Evolutionary conservation across 1,140 invertebrate species (phyloP), one percentile per base, ranked within the genome.

Genomic region (Himalopsyche phryganea): DNA sequence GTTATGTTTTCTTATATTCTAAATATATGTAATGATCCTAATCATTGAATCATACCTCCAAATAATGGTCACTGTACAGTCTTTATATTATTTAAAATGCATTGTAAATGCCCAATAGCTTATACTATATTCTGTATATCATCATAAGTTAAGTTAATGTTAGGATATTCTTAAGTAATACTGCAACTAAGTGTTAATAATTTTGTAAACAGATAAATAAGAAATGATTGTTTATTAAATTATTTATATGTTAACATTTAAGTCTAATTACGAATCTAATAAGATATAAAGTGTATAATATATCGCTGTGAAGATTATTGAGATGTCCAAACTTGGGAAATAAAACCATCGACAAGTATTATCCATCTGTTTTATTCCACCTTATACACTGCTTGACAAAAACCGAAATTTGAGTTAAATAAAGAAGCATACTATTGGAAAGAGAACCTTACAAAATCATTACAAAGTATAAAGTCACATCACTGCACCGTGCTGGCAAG

Each of bases 131-230:
- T 28, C 23, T 28, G 23, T 28, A 28, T 5, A 28, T 28, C 23
- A 28, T 28, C 23, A 28, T 28, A 28, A 28, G 23, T 5, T 40
- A 40, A 40, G 38, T 40, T 40, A 40, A 15, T n/a, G 42, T 17
- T 45, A 28, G 23, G 23, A 17, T 17, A 15, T 45, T 45, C 18
- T 45, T 45, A 45, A 45, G 42, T 45, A 44, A 57, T 42, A 57
- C 41, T 23, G 53, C 50, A 57, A 44, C 47, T 57, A 50, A 57
- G 50, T 57, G 54, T 57, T 55, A 57, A 57, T 48, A 45, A 56
- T 57, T 57, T 57, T 57, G 14, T 57, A 57, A 57, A 44, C 46
- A 50, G 48, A 41, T 20, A 3, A 36, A 47, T 28, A 28, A 9
- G 23, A 5, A 28, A 28, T 28, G 23, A 28, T 50, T 57, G 47